Base-by-base conservation (phyloP, 2,888 invertebrate genomes). In the Argyresthia goedartella region DNA sequence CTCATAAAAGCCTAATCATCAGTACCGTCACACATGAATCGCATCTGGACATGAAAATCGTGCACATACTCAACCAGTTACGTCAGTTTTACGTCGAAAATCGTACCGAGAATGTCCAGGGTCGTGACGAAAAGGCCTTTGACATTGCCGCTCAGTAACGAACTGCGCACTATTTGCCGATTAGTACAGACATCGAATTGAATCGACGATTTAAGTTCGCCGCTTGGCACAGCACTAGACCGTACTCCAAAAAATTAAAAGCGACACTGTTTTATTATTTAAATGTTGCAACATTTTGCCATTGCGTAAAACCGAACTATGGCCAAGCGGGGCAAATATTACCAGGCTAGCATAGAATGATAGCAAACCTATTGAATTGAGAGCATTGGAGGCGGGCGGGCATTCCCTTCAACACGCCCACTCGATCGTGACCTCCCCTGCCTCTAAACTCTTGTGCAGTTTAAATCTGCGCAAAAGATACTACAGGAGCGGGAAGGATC, bases 71-170 rank as follows among this genome's bases (percentile, higher is more conserved):
- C 35, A 33, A 49, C 35, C n/a, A 13, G 36, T 49, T 6, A 49
- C 48, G 39, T 49, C n/a, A 13, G 15, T 14, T 49, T 49, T 39
- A n/a, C 82, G 76, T 72, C 76, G 81, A 82, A 82, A 75, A 66
- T 64, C 58, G 61, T 64, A 68, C 69, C 73, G 75, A 71, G 72
- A 71, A 73, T 75, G 67, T 70, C 71, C 64, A 62, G 66, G 10
- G 71, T 81, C 81, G 81, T 82, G 82, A 79, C 72, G 65, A 64
- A 66, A 68, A 70, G 67, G 65, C 66, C 72, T 82, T 82, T 81
- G 81, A 82, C 39, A n/a, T n/a, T 9, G 46, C 46, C 46, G 46
- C 25, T 7, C 46, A 11, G 25, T 46, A 11, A 46, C 46, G 25
- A 46, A 71, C 66, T 66, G 71, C 60, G 59, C 51, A 44, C 42